Conservation (phyloP, 2,113 vertebrate genomes). For the Salvelinus namaycush region DNA sequence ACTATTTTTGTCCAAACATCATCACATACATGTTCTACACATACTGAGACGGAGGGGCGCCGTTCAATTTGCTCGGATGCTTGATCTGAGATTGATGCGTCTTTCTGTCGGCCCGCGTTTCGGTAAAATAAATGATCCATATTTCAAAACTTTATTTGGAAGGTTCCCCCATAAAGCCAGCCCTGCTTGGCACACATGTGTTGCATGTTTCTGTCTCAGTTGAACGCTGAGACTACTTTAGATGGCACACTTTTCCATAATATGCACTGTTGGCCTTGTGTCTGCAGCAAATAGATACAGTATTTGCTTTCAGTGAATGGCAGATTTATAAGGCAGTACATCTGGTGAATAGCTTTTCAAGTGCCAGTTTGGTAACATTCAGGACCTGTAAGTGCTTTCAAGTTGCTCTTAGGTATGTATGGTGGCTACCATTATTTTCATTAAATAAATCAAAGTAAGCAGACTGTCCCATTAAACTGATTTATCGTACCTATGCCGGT, state of each 20-base stretch:
- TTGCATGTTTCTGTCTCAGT: constrained; percentile 1
- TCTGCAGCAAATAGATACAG: constrained; percentile 37
- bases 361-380: constrained; percentile 62
- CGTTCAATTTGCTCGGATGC: no score
- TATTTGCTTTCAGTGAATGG: constrained; percentile 45
- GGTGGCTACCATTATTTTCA: constrained; percentile 29
- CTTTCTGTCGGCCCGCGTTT: no score
- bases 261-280: constrained; percentile 22
- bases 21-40: no score
- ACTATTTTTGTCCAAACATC: no score
- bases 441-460: constrained; percentile 40
- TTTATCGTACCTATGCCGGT: constrained; percentile 29
- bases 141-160: no score
- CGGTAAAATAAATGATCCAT: no score
- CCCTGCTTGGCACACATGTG: no score
- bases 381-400: constrained; percentile 44
- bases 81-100: no score
- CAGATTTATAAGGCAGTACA: constrained; percentile 59
- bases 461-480: constrained; percentile 46
- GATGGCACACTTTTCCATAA: background rate
- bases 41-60: no score
- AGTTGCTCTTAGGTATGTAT: constrained; percentile 34
- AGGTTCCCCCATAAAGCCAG: no score
- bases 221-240: no score
- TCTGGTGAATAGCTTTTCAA: constrained; percentile 67